These are phyloP conservation scores for Phengaris alcon DNA, from an alignment of 2,888 invertebrate genomes.

Conservation along the genomic window DNA sequence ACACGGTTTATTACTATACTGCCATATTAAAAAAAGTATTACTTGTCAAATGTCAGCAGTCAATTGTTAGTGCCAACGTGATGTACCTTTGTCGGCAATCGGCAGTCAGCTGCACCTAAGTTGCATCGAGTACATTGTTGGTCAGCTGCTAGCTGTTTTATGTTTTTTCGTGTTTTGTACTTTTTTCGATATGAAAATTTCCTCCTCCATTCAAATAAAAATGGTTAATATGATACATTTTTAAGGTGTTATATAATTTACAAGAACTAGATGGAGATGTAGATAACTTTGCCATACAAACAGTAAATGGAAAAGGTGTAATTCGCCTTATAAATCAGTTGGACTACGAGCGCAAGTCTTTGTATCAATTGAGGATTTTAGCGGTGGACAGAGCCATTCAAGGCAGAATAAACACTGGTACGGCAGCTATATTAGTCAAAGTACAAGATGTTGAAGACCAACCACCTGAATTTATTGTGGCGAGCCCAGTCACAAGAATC, in stretches of 20 bases:
- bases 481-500: constrained; percentile 91
- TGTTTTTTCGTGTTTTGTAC: background rate
- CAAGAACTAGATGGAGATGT: constrained; percentile 89
- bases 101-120: no score
- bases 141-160: background rate
- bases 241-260: constrained; percentile 88
- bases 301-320: constrained; percentile 91
- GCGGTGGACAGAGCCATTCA: constrained; percentile 92
- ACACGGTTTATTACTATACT: no score
- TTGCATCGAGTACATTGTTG: no score
- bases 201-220: background rate
- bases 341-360: constrained; percentile 91
- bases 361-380: constrained; percentile 90
- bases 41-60: no score
- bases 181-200: background rate
- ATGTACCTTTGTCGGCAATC: no score
- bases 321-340: constrained; percentile 86
- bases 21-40: no score
- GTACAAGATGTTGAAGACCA: constrained; percentile 93
- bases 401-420: constrained; percentile 91
- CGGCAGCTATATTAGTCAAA: constrained; percentile 91
- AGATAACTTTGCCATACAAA: constrained; percentile 88
- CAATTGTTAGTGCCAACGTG: no score
- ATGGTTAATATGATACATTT: constrained; percentile 29
- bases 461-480: constrained; percentile 93